phyloP scores from a whole-genome alignment of 2,113 vertebrate genomes.

The Triplophysa dalaica region DNA sequence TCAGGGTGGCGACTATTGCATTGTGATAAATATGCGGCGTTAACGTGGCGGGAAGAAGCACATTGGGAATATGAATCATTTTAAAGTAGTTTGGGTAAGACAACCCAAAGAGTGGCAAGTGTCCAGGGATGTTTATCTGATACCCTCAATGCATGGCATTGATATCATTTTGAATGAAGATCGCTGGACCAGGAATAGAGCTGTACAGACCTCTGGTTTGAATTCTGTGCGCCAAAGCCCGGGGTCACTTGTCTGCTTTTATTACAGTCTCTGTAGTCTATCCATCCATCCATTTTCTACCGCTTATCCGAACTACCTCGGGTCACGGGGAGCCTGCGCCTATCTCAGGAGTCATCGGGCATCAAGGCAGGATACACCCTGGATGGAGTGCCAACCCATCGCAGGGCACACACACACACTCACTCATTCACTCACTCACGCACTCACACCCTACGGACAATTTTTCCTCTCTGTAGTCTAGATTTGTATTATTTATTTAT shows the following conservation, averaged over 20 bases:
- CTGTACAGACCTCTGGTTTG: constrained; percentile 1
- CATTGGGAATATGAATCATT: constrained; percentile 19
- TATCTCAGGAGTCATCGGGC: too few species aligned
- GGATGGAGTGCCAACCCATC: too few species aligned
- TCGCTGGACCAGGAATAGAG: not conserved
- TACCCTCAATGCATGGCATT: not conserved
- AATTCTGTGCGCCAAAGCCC: constrained; percentile 3
- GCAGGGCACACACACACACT: too few species aligned
- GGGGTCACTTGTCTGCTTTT: constrained; percentile 21
- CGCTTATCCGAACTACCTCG: too few species aligned
- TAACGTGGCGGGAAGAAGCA: constrained; percentile 19
- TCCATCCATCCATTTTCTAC: too few species aligned
- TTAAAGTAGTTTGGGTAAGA: constrained; percentile 32
- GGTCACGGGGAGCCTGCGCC: too few species aligned
- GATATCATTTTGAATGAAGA: constrained; percentile 19
- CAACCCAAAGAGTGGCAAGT: not conserved
- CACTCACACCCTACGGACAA: too few species aligned
- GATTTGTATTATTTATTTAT: not conserved
- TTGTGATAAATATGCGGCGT: constrained; percentile 37
- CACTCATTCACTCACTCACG: too few species aligned
- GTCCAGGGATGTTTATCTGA: not conserved
- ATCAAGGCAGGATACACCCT: too few species aligned
- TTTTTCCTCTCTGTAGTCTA: not conserved
- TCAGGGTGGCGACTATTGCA: constrained; percentile 34
- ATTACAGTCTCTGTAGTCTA: constrained; percentile 19